Evolutionary conservation across 2,797 vertebrate genomes (phyloP).

Genomic region (Sparus aurata): DNA sequence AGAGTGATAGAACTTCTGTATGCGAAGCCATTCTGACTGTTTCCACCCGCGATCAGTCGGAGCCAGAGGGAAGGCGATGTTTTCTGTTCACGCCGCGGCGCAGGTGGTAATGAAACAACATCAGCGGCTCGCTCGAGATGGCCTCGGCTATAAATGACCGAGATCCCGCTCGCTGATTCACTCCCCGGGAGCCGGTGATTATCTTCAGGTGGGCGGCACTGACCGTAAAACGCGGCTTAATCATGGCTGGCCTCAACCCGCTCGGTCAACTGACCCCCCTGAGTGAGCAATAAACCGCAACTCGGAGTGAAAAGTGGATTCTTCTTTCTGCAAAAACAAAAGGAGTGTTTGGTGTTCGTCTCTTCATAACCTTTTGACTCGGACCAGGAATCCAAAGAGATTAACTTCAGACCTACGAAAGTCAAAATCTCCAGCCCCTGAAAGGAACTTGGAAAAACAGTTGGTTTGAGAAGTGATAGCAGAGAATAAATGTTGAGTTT

Average conservation of each 20-base stretch:
- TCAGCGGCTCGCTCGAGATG: conserved; percentile 33
- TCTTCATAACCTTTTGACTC: conserved; percentile 2
- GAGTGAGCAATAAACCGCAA: conserved; percentile 45
- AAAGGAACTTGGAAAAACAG: conserved; percentile 8
- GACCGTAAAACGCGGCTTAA: conserved; percentile 52
- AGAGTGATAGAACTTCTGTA: conserved; percentile 15
- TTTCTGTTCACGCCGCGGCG: conserved; percentile 61
- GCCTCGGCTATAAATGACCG: conserved; percentile 49
- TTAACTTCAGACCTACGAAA: neutral
- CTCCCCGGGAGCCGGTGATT: conserved; percentile 55
- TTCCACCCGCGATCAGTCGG: conserved; percentile 50
- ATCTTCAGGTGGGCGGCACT: conserved; percentile 59
- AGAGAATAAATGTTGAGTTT: neutral
- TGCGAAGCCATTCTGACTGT: conserved; percentile 22
- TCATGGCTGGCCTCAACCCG: conserved; percentile 46
- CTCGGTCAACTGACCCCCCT: conserved; percentile 24
- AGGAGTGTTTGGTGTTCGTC: conserved; percentile 20
- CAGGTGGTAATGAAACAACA: conserved; percentile 77
- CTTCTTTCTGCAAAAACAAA: conserved; percentile 37
- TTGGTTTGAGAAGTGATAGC: conserved; percentile 1
- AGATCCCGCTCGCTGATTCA: conserved; percentile 57
- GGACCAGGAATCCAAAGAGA: neutral
- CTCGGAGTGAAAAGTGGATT: conserved; percentile 56
- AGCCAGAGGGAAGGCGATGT: conserved; percentile 40
- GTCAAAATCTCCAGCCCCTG: neutral